A percentile compares a stretch with the other conserved stretches of the same genome.
Conservation (phyloP, 2,888 invertebrate species). For the Venustoraphidia nigricollis region DNA sequence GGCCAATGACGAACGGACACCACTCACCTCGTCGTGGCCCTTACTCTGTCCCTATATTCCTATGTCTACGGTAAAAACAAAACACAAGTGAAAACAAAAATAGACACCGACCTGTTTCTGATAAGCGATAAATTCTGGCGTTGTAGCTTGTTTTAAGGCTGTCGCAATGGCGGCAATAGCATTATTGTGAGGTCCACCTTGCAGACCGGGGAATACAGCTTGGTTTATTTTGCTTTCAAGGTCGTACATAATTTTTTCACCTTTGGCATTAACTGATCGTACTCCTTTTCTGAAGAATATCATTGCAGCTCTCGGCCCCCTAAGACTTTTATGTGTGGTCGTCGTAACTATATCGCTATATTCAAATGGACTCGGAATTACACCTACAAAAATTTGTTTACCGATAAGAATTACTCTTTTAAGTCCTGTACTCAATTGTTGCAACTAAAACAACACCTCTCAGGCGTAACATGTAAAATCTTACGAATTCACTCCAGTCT, state of each 20-base stretch:
- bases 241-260: conserved; percentile 75
- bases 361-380: conserved; percentile 82
- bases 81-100: background rate
- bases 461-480: too few species aligned
- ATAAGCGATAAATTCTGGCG: conserved; percentile 68
- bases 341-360: conserved; percentile 85
- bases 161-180: conserved; percentile 93
- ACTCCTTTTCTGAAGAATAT: conserved; percentile 90
- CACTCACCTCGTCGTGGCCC: too few species aligned
- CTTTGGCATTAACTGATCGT: conserved; percentile 59
- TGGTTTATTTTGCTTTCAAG: conserved; percentile 76
- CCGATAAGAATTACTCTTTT: background rate
- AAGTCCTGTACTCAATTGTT: too few species aligned
- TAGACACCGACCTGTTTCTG: conserved; percentile 54
- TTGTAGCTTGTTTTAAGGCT: conserved; percentile 75
- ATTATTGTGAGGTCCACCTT: conserved; percentile 96
- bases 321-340: conserved; percentile 88
- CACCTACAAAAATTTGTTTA: conserved; percentile 25
- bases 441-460: too few species aligned
- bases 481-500: too few species aligned
- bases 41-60: too few species aligned
- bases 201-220: conserved; percentile 85
- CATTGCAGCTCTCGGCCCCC: conserved; percentile 76
- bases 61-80: too few species aligned
- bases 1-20: too few species aligned